Evolutionary conservation across 2,888 invertebrate genomes (phyloP).

Genomic region (Dorcus parallelipipedus): DNA sequence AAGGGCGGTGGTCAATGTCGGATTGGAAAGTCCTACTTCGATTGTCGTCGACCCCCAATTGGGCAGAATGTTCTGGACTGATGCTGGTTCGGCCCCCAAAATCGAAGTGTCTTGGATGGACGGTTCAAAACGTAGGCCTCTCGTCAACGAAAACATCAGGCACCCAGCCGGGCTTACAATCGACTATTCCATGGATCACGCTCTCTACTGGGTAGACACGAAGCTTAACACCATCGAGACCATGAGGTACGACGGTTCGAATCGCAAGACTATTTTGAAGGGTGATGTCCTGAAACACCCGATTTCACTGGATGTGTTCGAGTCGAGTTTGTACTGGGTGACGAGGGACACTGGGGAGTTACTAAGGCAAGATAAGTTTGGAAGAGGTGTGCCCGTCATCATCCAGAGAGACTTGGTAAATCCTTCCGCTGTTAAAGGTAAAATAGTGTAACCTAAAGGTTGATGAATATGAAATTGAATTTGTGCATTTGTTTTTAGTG

Average conservation of each 20-base stretch:
- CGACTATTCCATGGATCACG: conserved; percentile 85
- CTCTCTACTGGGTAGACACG: conserved; percentile 93
- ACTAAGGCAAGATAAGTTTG: conserved; percentile 92
- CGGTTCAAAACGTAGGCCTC: conserved; percentile 78
- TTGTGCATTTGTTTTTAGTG: conserved; percentile 50
- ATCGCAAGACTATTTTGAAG: conserved; percentile 66
- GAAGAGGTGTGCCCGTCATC: conserved; percentile 82
- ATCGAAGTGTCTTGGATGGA: conserved; percentile 98
- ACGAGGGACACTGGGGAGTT: conserved; percentile 85
- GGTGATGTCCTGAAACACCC: conserved; percentile 78
- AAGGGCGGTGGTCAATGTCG: conserved; percentile 72
- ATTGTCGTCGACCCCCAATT: conserved; percentile 82
- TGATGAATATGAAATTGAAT: too few species aligned
- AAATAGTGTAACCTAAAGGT: too few species aligned
- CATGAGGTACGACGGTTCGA: conserved; percentile 77
- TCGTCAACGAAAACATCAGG: conserved; percentile 78
- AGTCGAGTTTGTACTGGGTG: conserved; percentile 90
- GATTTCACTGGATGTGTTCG: conserved; percentile 88
- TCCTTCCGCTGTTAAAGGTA: conserved; percentile 81
- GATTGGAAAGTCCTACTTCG: conserved; percentile 83
- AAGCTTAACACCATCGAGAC: conserved; percentile 88
- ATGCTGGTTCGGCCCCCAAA: conserved; percentile 86
- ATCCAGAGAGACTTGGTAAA: conserved; percentile 80
- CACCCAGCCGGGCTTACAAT: conserved; percentile 88
- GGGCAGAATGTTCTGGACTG: conserved; percentile 91